phyloP scores from a whole-genome alignment of 2,888 invertebrate genomes.

The Papilio elwesi region DNA sequence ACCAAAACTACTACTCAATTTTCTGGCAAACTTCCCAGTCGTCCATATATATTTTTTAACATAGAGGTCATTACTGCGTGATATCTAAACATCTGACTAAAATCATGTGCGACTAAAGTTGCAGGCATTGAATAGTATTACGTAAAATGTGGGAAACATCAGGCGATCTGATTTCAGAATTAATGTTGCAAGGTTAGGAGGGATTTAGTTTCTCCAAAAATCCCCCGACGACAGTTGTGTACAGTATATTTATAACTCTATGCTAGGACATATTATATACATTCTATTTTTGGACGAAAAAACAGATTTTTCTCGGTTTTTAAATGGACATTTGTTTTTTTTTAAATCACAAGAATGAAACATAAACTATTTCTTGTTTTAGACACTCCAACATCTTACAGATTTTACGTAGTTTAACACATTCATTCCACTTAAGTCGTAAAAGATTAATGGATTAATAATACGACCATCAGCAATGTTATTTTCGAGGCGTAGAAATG shows the following conservation, averaged over 20 bases:
- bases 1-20: neutral
- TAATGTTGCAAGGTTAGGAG: constrained; percentile 68
- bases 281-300: constrained; percentile 60
- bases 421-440: constrained; percentile 15
- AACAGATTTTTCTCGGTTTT: constrained; percentile 40
- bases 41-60: neutral
- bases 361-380: constrained; percentile 26
- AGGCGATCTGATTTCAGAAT: constrained; percentile 64
- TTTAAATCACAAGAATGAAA: neutral
- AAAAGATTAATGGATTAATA: constrained; percentile 29
- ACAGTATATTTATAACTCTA: constrained; percentile 71
- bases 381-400: constrained; percentile 38
- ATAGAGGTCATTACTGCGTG: neutral
- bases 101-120: constrained; percentile 19
- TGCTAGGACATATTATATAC: constrained; percentile 62
- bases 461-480: constrained; percentile 13
- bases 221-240: constrained; percentile 56
- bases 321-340: neutral
- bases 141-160: constrained; percentile 55
- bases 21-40: neutral
- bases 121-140: constrained; percentile 36
- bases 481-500: constrained; percentile 26
- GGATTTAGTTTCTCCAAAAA: constrained; percentile 68
- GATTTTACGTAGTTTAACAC: constrained; percentile 41
- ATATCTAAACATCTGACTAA: neutral